A percentile compares a stretch with the other conserved stretches of the same genome.
These are phyloP conservation scores for Hydropsyche tenuis DNA, from an alignment of 1,140 invertebrate genomes.

Conservation along the genomic window DNA sequence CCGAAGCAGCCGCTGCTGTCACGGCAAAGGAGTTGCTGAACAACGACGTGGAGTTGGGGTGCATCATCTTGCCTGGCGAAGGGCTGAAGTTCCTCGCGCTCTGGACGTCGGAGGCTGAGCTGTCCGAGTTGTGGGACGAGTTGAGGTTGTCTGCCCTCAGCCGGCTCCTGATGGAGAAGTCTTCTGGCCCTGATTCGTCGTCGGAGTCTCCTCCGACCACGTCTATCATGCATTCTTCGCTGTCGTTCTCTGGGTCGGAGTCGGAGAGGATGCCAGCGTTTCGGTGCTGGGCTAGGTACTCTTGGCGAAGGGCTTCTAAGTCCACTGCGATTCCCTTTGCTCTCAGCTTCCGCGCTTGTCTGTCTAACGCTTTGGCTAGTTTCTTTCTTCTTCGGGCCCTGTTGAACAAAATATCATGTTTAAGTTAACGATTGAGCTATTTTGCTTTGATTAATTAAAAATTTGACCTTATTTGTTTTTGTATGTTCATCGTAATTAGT, in stretches of 20 bases:
- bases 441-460: too few species aligned
- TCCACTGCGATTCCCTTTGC: slow-evolving; percentile 90
- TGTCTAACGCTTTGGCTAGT: slow-evolving; percentile 89
- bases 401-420: slow-evolving; percentile 45
- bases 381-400: slow-evolving; percentile 89
- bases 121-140: slow-evolving; percentile 65
- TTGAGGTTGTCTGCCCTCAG: slow-evolving; percentile 62
- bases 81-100: slow-evolving; percentile 63
- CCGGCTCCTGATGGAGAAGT: slow-evolving; percentile 59
- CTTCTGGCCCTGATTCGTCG: slow-evolving; percentile 67
- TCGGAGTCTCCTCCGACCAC: slow-evolving; percentile 74
- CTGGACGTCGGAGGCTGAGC: slow-evolving; percentile 61
- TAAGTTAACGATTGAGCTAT: too few species aligned
- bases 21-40: slow-evolving; percentile 55
- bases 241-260: slow-evolving; percentile 74
- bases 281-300: slow-evolving; percentile 74
- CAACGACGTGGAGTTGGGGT: slow-evolving; percentile 63
- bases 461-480: too few species aligned
- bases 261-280: slow-evolving; percentile 70
- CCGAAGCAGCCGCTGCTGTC: slow-evolving; percentile 45
- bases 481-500: too few species aligned
- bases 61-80: slow-evolving; percentile 60
- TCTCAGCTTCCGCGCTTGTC: slow-evolving; percentile 88
- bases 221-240: slow-evolving; percentile 74
- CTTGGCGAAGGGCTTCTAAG: slow-evolving; percentile 83